phyloP scores from a whole-genome alignment of 2,797 vertebrate genomes.

The Stomatorhinus walkeri region DNA sequence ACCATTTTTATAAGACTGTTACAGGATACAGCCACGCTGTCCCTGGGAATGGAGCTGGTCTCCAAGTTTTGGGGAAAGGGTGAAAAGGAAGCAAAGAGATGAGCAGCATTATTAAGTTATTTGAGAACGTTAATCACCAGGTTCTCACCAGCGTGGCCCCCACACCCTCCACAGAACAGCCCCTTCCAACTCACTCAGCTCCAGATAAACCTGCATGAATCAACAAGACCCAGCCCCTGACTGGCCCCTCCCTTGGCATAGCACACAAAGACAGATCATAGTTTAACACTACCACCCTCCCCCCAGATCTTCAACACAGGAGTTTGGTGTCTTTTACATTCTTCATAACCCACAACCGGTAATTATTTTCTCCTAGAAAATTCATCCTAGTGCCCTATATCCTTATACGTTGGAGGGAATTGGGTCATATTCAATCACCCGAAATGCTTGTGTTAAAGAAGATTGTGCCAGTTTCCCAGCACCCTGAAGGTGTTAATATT shows the following conservation, averaged over 20 bases:
- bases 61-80: neutral
- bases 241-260: neutral
- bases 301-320: neutral
- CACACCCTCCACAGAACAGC: neutral
- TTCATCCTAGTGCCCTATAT: neutral
- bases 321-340: neutral
- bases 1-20: neutral
- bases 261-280: neutral
- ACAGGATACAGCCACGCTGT: neutral
- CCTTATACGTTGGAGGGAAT: neutral
- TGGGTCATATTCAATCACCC: neutral
- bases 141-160: neutral
- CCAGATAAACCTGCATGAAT: neutral
- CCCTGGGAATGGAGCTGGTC: neutral
- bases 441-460: neutral
- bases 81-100: neutral
- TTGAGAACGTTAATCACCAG: neutral
- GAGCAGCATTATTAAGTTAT: neutral
- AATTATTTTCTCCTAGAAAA: neutral
- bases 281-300: neutral
- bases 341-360: neutral
- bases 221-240: neutral
- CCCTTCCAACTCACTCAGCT: neutral
- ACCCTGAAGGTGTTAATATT: neutral
- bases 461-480: neutral